These are phyloP conservation scores for Mustelus asterias DNA, from an alignment of 2,113 vertebrate species.

Conservation along the genomic window DNA sequence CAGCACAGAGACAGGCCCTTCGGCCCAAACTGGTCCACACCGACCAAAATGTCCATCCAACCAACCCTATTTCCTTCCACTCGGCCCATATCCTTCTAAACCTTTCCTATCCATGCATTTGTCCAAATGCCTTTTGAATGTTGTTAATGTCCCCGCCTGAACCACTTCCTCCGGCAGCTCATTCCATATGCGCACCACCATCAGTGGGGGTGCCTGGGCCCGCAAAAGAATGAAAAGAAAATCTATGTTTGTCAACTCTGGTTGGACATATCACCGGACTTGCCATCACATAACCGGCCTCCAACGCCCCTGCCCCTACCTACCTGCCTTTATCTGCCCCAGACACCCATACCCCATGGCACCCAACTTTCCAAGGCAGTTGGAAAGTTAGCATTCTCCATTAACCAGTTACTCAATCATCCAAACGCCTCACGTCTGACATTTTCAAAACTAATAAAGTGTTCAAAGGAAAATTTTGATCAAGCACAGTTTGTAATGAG, in stretches of 20 bases:
- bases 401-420: not conserved
- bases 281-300: not conserved
- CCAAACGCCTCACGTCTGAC: not conserved
- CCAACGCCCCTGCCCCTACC: not conserved
- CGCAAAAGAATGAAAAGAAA: not conserved
- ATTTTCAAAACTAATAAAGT: not conserved
- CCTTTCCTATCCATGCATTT: no score
- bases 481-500: not conserved
- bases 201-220: no score
- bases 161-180: no score
- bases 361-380: not conserved
- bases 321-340: not conserved
- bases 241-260: not conserved
- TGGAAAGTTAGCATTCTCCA: not conserved
- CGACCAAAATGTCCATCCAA: no score
- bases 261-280: not conserved
- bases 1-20: no score
- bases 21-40: no score
- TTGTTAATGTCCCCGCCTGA: no score
- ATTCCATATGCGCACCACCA: no score
- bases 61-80: no score
- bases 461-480: not conserved
- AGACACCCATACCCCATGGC: not conserved
- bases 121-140: no score
- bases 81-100: no score